Base-by-base conservation (phyloP, 2,113 vertebrate genomes). In the Chiloscyllium plagiosum region DNA sequence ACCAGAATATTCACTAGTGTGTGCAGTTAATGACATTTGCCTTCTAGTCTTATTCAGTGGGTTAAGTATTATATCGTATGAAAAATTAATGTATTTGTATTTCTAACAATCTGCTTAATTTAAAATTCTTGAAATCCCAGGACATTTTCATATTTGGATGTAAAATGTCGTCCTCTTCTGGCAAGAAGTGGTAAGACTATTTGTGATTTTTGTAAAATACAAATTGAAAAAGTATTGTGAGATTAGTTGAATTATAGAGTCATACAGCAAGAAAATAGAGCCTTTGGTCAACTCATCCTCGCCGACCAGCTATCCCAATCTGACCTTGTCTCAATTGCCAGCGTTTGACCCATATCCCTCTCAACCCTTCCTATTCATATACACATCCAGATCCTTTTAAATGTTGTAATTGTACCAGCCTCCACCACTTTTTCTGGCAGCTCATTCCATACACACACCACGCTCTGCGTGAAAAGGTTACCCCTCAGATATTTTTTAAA, bases 131-230 rank as follows among this genome's bases (percentile, higher is more conserved):
- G 50, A 56, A 66, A 22, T 66, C 4, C 8, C 33, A 17, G 6
- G n/a, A 80, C 33, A 92, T 33, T 66, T 52, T 26, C 72, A 50
- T 24, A 29, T 50, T 65, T 47, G 61, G 4, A 50, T 52, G 94
- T 70, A 72, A 95, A 50, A 70, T 95, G 94, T 95, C 69, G 72
- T 69, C 94, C 94, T 95, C 94, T 95, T 95, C 94, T 72, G 94
- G 50, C 94, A 72, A 50, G 42, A 93, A 22, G 50, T 69, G 66
- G 69, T 15, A 72, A 33, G 12, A 47, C 56, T 61, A 52, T 10
- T 95, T 72, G 6, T 20, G 29, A 42, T 29, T 26, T 22, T 52
- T 89, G 29, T 89, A 15, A 89, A 89, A 89, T 89, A 56, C 50
- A 24, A 87, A 76, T n/a, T n/a, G 29, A 76, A n/a, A 76, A 10